Evolutionary conservation across 2,113 vertebrate genomes (phyloP), one percentile per base, ranked within the genome.

Genomic region (Variabilichromis moorii): DNA sequence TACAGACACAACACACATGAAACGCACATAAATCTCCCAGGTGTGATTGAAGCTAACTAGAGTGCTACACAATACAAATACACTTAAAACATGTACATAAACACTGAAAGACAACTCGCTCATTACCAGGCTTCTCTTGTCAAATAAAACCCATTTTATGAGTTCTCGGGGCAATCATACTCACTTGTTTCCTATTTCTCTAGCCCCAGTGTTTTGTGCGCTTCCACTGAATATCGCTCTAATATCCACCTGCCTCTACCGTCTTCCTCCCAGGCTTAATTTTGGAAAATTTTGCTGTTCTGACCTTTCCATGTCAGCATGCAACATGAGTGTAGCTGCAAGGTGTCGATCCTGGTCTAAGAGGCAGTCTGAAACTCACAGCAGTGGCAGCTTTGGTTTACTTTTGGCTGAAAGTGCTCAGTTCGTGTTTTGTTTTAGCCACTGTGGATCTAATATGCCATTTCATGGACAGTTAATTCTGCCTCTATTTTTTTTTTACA

Each of bases 301-400:
- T 89, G 59, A 93, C 86, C 91, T 94, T 90, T 89, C 55, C 11
- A n/a, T 82, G 82, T 37, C 54, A 40, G 37, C 10, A 68, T 83
- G 28, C 26, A 68, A 19, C 86, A 54, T 10, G 19, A 85, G 35
- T n/a, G 21, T 50, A 71, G 73, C 71, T n/a, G 14, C 16, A 4
- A 35, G 37, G 19, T 9, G 2, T 33, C 45, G 2, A 16, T 3
- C 40, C 24, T 83, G 54, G 80, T 53, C 45, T 54, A 26, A 54
- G 12, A 78, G 24, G 16, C 16, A 24, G 14, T 79, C 35, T 57
- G 28, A 73, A 61, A 84, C 7, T 26, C 76, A 89, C 35, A 63
- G 17, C 53, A 57, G 51, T 10, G 26, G 33, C 26, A 85, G 33
- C 16, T 33, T 40, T 24, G 26, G 40, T n/a, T 40, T 13, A 59